phyloP scores from a whole-genome alignment of 2,797 vertebrate genomes.

The Masticophis lateralis region DNA sequence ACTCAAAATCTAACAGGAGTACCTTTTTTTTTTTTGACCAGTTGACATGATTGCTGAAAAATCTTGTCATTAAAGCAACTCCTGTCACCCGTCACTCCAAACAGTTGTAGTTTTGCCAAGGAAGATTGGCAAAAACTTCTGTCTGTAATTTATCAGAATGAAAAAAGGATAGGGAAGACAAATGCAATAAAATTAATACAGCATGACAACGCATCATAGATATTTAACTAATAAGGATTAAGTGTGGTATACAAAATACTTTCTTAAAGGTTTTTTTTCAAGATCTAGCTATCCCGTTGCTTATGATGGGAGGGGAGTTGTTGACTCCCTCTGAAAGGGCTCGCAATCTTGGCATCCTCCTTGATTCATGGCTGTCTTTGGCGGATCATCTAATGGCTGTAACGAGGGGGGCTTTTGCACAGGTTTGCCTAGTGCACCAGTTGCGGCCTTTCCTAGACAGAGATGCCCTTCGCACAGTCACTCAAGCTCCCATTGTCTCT shows the following conservation, averaged over 20 bases:
- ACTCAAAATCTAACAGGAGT: neutral
- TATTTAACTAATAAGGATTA: neutral
- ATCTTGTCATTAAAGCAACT: neutral
- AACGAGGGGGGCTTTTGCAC: too few relatives aligned
- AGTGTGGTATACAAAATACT: neutral
- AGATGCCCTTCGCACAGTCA: too few relatives aligned
- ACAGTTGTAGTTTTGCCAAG: neutral
- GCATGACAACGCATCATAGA: neutral
- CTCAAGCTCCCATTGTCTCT: too few relatives aligned
- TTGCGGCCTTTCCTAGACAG: too few relatives aligned
- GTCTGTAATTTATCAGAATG: neutral
- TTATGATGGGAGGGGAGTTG: too few relatives aligned
- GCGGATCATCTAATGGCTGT: too few relatives aligned
- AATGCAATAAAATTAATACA: neutral
- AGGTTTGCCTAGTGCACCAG: too few relatives aligned
- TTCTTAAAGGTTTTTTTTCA: neutral
- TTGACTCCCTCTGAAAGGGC: too few relatives aligned
- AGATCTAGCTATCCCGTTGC: too few relatives aligned
- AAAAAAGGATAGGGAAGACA: neutral
- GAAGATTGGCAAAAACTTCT: neutral
- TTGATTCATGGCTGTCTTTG: too few relatives aligned
- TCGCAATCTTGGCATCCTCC: too few relatives aligned
- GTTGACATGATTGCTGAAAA: neutral
- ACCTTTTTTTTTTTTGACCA: neutral
- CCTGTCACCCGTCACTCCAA: neutral